phyloP scores from a whole-genome alignment of 2,113 vertebrate genomes.

The Porphyrio hochstetteri region DNA sequence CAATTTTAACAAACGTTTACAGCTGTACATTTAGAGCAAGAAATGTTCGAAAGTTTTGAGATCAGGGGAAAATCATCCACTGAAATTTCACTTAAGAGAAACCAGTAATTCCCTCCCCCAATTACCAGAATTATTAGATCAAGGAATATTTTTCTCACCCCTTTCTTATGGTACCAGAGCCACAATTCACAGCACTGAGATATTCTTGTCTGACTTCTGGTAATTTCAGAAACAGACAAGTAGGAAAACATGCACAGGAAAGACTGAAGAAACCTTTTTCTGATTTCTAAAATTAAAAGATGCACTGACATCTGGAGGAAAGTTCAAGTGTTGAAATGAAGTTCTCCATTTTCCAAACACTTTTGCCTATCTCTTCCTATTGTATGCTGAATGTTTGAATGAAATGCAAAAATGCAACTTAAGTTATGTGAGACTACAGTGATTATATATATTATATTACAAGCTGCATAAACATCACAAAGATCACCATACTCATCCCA shows the following conservation, averaged over 20 bases:
- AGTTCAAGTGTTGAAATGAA: background rate
- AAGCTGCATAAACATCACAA: background rate
- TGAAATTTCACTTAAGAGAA: background rate
- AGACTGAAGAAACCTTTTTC: background rate
- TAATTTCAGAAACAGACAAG: rapidly evolving
- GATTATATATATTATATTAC: background rate
- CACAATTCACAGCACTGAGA: background rate
- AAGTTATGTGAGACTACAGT: background rate
- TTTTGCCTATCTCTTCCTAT: background rate
- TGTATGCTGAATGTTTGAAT: background rate
- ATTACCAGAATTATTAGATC: background rate
- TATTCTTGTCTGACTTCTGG: background rate
- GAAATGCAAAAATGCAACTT: background rate
- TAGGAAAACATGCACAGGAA: background rate
- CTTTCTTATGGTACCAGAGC: background rate
- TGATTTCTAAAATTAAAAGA: background rate
- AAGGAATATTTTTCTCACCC: background rate
- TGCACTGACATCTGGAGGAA: background rate
- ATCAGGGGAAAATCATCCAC: background rate
- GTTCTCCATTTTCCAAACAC: background rate
- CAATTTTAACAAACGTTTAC: background rate
- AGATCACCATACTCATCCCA: background rate
- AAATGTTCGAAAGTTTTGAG: background rate
- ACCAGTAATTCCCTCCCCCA: background rate
- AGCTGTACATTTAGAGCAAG: background rate